Base-by-base conservation (phyloP, 2,797 vertebrate genomes). In the Synanceia verrucosa region DNA sequence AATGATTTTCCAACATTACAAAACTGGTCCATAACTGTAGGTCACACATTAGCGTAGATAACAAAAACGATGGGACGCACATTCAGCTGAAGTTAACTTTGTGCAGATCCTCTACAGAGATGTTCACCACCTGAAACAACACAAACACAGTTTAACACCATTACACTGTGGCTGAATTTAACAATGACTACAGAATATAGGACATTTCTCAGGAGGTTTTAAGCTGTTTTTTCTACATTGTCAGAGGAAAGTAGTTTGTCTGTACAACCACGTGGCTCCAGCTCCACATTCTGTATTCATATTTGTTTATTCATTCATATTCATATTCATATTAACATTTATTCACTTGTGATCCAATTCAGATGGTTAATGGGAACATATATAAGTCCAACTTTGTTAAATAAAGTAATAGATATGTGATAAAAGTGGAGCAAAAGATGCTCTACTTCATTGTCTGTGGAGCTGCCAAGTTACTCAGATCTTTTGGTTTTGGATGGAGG, bases 71-170 rank as follows among this genome's bases (percentile, higher is more conserved):
- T 46, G 9, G 60, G 4, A 39, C 8, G 16, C 5, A 57, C 14
- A 37, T 55, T 82, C 2, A 86, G 24, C 14, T 48, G 31, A 24
- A 28, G 33, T 61, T 0, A 44, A 76, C 9, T n/a, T 39, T 55
- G 50, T 84, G 76, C 19, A 92, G 87, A 39, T 91, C 89, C 11
- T 89, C 78, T 4, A 86, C 13, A n/a, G 86, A 84, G 41, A 90
- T 14, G n/a, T 70, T 47, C 41, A 88, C 86, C 70, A 91, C 85
- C 88, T 89, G 72, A 12, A 81, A 78, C 9, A 1, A 60, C 5
- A 79, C 31, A 57, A 2, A 48, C 52, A 55, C 21, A 43, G 12
- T 6, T 13, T 34, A 9, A 62, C 19, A 14, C 21, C 14, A 36
- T 31, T 43, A 41, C 10, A 48, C 12, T 4, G 18, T 21, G 9